These are phyloP conservation scores for Deroplatys truncata DNA, from an alignment of 2,888 invertebrate genomes.

Conservation along the genomic window DNA sequence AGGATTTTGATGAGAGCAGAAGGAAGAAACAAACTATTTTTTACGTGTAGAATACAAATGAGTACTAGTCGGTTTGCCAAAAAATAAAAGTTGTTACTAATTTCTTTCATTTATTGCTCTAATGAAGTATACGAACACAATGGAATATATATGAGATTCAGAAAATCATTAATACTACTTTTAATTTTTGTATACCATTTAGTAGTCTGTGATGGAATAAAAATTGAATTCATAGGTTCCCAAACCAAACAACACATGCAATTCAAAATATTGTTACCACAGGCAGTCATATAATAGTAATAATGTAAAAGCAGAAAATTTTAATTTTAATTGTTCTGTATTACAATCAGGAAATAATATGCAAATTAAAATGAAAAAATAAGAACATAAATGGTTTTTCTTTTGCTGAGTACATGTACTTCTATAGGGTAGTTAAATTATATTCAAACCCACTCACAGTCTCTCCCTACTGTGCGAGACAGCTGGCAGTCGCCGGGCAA, in stretches of 20 bases:
- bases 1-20: neutral
- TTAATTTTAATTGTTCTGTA: neutral
- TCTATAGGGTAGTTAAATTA: no score
- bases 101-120: neutral
- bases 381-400: neutral
- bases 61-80: slow-evolving; percentile 24
- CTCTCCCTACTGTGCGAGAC: no score
- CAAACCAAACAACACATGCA: neutral
- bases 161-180: neutral
- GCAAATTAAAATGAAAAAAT: neutral
- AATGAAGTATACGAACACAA: slow-evolving; percentile 22
- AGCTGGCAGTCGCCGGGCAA: no score
- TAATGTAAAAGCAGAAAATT: neutral
- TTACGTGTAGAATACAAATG: slow-evolving; percentile 9
- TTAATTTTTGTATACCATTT: slow-evolving; percentile 21
- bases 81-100: neutral
- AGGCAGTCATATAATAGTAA: neutral
- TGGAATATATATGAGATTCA: neutral
- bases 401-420: neutral
- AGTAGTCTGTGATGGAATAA: slow-evolving; percentile 20
- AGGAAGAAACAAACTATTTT: slow-evolving; percentile 16
- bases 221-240: neutral
- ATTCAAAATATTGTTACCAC: neutral
- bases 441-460: no score
- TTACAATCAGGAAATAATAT: neutral